Evolutionary conservation across 2,888 invertebrate genomes (phyloP), one percentile per base, ranked within the genome.

Genomic region (Stenodera caucasica): DNA sequence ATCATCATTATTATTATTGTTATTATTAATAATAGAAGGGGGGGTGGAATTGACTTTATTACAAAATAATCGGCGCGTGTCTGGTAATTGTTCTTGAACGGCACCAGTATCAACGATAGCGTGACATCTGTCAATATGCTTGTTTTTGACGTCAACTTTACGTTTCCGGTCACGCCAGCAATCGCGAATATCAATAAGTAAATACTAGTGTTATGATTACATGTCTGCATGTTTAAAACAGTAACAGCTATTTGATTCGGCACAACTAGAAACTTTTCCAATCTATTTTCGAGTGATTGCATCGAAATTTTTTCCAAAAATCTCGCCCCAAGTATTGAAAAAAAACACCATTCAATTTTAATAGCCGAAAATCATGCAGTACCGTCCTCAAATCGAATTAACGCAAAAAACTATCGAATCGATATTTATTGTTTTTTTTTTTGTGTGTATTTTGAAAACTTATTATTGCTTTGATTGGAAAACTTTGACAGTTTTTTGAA

Each of bases 211-310:
- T 63, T 67, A 58, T 66, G 64, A 64, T 64, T 64, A 64, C 58
- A 64, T 58, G 64, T 64, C 61, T 64, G 63, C 63, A 63, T 60
- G 63, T 49, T 63, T 59, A 52, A 58, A 56, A 30, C 49, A 37
- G 51, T 51, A 61, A 61, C 40, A 67, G 70, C 68, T 61, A 67
- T 71, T 72, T 70, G 69, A 72, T 72, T 73, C 69, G 68, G 70
- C 76, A 75, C n/a, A 76, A 75, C 75, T 72, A 66, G 67, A 77
- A 78, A 79, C 75, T 79, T 79, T 79, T 78, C 78, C 78, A 77
- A 79, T 79, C 78, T 77, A 75, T 75, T 74, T 75, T 45, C 45
- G 21, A 21, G 75, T 72, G 77, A 78, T 78, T 75, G 76, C 76
- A 76, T 76, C 71, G 69, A 66, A 68, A 66, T 69, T 68, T 70